phyloP scores from a whole-genome alignment of 2,888 invertebrate genomes.

The Parnassius apollo region DNA sequence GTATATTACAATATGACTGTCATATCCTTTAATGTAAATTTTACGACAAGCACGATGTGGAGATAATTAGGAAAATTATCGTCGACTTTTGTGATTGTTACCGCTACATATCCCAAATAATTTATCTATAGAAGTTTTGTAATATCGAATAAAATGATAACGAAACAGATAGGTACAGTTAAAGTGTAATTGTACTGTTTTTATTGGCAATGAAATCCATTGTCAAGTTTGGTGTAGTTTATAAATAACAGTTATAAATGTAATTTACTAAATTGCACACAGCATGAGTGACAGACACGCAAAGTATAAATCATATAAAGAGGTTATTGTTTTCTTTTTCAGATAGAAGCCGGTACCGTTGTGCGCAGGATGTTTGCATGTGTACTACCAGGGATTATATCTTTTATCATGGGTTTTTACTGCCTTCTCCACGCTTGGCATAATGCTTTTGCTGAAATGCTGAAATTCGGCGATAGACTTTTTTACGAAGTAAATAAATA shows the following conservation, averaged over 20 bases:
- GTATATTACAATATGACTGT: too few relatives aligned
- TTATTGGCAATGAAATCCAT: too few relatives aligned
- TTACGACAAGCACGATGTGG: slow-evolving; percentile 1
- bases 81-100: neutral
- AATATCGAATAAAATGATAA: too few relatives aligned
- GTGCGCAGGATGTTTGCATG: slow-evolving; percentile 85
- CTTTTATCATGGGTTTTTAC: slow-evolving; percentile 90
- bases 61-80: slow-evolving; percentile 18
- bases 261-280: neutral
- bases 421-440: slow-evolving; percentile 94
- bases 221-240: too few relatives aligned
- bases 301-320: neutral
- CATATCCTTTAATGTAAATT: neutral
- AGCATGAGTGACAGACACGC: neutral
- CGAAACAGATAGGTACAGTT: too few relatives aligned
- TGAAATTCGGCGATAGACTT: slow-evolving; percentile 92
- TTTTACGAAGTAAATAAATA: slow-evolving; percentile 63
- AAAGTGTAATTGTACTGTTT: too few relatives aligned
- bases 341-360: slow-evolving; percentile 66
- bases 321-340: neutral
- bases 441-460: slow-evolving; percentile 94
- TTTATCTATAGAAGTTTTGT: too few relatives aligned
- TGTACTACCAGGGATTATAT: slow-evolving; percentile 87
- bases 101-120: slow-evolving; percentile 9
- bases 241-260: neutral